Conservation (phyloP, 2,888 invertebrate species). For the Agapetus fuscipes region DNA sequence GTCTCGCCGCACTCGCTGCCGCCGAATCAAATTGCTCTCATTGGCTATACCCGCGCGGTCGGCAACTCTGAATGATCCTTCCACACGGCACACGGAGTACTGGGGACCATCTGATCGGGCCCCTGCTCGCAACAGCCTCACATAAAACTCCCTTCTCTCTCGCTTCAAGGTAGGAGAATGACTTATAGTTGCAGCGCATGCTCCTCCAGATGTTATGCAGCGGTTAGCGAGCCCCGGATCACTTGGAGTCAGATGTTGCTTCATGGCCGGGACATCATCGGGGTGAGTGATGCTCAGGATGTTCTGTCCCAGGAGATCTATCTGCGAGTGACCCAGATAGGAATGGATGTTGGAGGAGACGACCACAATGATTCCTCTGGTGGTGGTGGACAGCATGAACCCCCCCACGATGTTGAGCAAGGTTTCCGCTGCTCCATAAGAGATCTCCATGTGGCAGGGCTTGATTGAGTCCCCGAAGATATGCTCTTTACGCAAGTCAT, state of each 20-base stretch:
- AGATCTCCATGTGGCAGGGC: constrained; percentile 35
- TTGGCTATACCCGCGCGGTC: constrained; percentile 48
- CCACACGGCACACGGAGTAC: constrained; percentile 60
- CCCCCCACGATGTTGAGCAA: constrained; percentile 63
- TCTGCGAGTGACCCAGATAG: constrained; percentile 76
- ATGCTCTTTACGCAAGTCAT: constrained; percentile 73
- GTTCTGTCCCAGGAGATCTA: constrained; percentile 83
- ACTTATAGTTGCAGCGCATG: constrained; percentile 53
- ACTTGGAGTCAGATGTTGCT: constrained; percentile 54
- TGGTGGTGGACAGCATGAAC: constrained; percentile 70
- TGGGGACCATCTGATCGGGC: constrained; percentile 61
- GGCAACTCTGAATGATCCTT: constrained; percentile 52
- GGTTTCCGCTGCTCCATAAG: constrained; percentile 49
- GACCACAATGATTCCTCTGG: constrained; percentile 74
- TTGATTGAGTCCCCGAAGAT: constrained; percentile 48
- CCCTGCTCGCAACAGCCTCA: constrained; percentile 55
- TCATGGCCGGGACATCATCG: constrained; percentile 71
- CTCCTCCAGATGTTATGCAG: constrained; percentile 62
- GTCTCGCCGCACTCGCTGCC: constrained; percentile 43
- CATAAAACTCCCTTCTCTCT: constrained; percentile 46
- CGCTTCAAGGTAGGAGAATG: constrained; percentile 34
- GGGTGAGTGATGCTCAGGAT: constrained; percentile 74
- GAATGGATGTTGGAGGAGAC: constrained; percentile 78
- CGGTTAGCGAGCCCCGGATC: no score
- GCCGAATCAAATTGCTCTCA: constrained; percentile 41